Percentiles rank a stretch among this genome's conserved stretches.
phyloP scores from a whole-genome alignment of 2,888 invertebrate genomes.

The Malachius bipustulatus region DNA sequence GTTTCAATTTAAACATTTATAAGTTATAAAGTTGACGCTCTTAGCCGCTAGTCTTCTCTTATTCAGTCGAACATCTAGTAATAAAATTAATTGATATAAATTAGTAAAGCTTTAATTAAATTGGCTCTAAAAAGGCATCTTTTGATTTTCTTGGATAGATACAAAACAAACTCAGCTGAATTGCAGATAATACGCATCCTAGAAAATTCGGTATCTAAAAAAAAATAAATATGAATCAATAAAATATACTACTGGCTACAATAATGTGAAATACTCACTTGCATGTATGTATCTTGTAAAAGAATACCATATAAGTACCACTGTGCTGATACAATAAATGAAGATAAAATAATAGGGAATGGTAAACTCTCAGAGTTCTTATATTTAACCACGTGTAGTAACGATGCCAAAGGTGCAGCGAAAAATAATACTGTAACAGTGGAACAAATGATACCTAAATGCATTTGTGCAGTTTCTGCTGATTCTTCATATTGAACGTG shows the following conservation, averaged over 20 bases:
- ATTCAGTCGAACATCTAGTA: no score
- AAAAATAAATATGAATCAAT: neutral
- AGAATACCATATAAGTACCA: conserved; percentile 80
- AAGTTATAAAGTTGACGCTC: no score
- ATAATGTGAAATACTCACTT: conserved; percentile 41
- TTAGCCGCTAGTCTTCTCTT: no score
- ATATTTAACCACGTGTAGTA: conserved; percentile 67
- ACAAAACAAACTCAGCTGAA: conserved; percentile 11
- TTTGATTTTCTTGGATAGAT: no score
- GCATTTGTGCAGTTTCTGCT: conserved; percentile 40
- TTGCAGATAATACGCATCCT: conserved; percentile 14
- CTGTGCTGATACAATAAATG: conserved; percentile 66
- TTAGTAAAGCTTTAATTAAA: no score
- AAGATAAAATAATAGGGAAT: conserved; percentile 73
- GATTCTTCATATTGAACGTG: conserved; percentile 48
- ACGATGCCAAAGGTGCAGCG: conserved; percentile 68
- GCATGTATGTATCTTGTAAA: conserved; percentile 65
- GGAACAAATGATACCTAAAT: conserved; percentile 61
- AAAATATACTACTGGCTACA: no score
- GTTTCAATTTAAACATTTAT: no score
- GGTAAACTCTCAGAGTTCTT: conserved; percentile 79
- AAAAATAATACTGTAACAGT: conserved; percentile 66
- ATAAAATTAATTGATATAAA: no score
- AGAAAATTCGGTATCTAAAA: conserved; percentile 15
- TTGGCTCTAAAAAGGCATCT: no score